phyloP scores from a whole-genome alignment of 2,113 vertebrate genomes.

The Aramus guarauna region DNA sequence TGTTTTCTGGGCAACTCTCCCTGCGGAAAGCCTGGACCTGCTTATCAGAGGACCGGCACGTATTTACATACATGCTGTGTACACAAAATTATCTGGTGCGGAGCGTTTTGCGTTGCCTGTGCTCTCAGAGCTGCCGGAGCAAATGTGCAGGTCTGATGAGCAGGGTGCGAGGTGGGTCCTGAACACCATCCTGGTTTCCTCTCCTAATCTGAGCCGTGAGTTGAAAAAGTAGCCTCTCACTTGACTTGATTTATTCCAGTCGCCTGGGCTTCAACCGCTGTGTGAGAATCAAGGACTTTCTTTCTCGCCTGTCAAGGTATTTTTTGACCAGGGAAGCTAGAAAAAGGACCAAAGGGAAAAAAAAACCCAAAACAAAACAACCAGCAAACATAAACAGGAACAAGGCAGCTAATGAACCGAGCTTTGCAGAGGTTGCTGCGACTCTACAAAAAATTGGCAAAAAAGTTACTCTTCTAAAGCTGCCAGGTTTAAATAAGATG shows the following conservation, averaged over 20 bases:
- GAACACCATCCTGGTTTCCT: background rate
- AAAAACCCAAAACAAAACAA: background rate
- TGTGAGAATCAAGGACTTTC: background rate
- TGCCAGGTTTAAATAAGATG: slow-evolving; percentile 19
- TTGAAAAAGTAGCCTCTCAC: background rate
- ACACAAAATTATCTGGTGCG: fast-evolving
- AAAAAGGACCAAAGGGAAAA: background rate
- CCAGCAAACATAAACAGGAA: background rate
- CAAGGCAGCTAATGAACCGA: background rate
- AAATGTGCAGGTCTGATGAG: background rate
- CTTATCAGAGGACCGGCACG: background rate
- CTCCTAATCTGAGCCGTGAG: background rate
- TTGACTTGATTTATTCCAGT: background rate
- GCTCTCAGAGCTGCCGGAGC: background rate
- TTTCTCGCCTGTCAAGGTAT: background rate
- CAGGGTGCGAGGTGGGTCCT: background rate
- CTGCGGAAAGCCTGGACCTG: background rate
- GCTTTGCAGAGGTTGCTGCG: background rate
- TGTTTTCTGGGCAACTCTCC: background rate
- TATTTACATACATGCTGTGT: background rate
- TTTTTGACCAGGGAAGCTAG: background rate
- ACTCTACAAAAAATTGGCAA: background rate
- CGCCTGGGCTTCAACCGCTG: background rate
- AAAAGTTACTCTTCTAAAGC: background rate
- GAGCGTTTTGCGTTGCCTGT: background rate